Conservation (phyloP, 2,888 invertebrate species). For the Ganaspis brasiliensis region DNA sequence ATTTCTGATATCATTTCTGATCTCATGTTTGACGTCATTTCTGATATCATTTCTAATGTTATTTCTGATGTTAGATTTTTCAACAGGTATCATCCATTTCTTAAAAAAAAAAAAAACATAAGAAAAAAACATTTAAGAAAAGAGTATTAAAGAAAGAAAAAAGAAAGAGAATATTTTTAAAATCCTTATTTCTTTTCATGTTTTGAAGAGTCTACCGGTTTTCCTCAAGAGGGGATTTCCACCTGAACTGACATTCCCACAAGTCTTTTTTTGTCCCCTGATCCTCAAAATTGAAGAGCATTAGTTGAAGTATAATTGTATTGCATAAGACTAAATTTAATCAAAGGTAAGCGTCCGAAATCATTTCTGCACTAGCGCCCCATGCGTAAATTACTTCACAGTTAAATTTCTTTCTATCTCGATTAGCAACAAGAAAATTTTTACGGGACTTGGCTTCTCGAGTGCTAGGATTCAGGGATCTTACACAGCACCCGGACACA, state of each 20-base stretch:
- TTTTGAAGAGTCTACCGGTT: not conserved
- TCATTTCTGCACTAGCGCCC: constrained; percentile 72
- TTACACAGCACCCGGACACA: constrained; percentile 62
- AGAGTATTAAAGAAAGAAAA: too few relatives aligned
- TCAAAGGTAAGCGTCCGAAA: constrained; percentile 63
- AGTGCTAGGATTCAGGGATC: constrained; percentile 68
- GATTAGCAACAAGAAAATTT: constrained; percentile 49
- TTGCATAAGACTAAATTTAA: constrained; percentile 62
- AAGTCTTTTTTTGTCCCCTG: constrained; percentile 1
- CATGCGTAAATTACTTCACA: constrained; percentile 56
- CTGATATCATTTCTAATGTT: too few relatives aligned
- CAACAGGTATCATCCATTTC: too few relatives aligned
- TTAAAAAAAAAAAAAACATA: too few relatives aligned
- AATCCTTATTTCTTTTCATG: too few relatives aligned
- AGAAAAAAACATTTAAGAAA: too few relatives aligned
- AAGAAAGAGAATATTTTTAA: too few relatives aligned
- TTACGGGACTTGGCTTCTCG: constrained; percentile 71
- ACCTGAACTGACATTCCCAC: constrained; percentile 28
- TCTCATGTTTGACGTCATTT: too few relatives aligned
- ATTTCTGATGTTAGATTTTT: too few relatives aligned
- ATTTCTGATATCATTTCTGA: too few relatives aligned
- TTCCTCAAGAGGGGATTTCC: not conserved
- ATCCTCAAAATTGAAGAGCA: constrained; percentile 8
- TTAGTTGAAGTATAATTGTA: constrained; percentile 33
- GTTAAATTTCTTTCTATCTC: constrained; percentile 37